A percentile compares a stretch with the other conserved stretches of the same genome.
Evolutionary conservation across 2,888 invertebrate genomes (phyloP).

Genomic region (Athrips mouffetella): DNA sequence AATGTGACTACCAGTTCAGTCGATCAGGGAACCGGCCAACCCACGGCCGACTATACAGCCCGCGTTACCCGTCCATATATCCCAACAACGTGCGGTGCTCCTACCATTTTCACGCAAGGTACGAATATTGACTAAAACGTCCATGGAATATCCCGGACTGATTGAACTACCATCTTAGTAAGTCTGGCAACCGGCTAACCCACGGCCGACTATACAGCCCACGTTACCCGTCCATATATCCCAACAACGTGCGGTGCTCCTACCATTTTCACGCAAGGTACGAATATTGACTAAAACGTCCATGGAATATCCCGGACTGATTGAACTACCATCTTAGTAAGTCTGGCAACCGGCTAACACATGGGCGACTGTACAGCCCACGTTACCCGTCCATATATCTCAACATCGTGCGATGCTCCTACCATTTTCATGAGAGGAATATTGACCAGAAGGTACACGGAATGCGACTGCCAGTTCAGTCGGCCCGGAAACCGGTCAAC

Average conservation of each 20-base stretch:
- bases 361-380: conserved; percentile 93
- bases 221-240: conserved; percentile 96
- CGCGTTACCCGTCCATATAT: conserved; percentile 96
- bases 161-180: conserved; percentile 91
- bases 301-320: not conserved
- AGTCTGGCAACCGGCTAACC: conserved; percentile 82
- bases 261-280: conserved; percentile 93
- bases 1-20: conserved; percentile 92
- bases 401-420: conserved; percentile 92
- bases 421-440: conserved; percentile 89
- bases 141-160: not conserved
- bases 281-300: not conserved
- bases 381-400: conserved; percentile 98
- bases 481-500: conserved; percentile 83
- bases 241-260: conserved; percentile 92
- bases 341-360: conserved; percentile 81
- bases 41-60: conserved; percentile 92
- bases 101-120: conserved; percentile 93
- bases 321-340: conserved; percentile 91
- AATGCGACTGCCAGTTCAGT: conserved; percentile 86
- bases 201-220: conserved; percentile 94
- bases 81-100: conserved; percentile 94
- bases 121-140: not conserved
- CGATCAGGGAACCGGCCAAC: conserved; percentile 83
- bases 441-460: not conserved